phyloP scores from a whole-genome alignment of 1,140 invertebrate genomes.

The Anastrepha ludens region DNA sequence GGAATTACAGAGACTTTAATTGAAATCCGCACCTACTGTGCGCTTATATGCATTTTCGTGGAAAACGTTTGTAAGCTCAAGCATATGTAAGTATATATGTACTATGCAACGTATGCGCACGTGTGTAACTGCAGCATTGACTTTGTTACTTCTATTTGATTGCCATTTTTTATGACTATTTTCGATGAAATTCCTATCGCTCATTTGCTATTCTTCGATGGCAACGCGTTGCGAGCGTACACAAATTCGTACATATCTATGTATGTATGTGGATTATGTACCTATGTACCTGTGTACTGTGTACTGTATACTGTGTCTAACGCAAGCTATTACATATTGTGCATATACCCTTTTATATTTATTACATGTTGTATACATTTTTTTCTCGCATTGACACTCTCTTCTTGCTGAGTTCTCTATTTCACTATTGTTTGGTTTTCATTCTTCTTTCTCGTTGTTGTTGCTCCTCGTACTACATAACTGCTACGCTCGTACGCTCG shows the following conservation, averaged over 20 bases:
- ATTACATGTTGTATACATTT: background rate
- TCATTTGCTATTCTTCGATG: background rate
- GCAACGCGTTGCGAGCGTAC: background rate
- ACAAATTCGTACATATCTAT: background rate
- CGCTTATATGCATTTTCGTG: background rate
- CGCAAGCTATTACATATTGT: background rate
- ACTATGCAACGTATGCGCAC: background rate
- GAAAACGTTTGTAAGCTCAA: background rate
- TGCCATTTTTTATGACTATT: background rate
- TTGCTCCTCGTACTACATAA: background rate
- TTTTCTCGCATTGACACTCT: background rate
- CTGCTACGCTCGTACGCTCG: background rate
- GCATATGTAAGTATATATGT: background rate
- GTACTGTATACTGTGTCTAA: background rate
- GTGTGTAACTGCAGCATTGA: background rate
- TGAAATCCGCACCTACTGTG: no score
- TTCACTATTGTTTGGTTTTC: background rate
- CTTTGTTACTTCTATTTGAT: conserved; percentile 4
- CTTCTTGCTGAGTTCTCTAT: background rate
- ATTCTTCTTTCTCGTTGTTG: background rate
- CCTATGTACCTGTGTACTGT: background rate
- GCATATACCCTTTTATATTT: conserved; percentile 8
- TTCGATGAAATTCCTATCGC: background rate
- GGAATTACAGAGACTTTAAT: no score
- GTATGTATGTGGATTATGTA: background rate